phyloP scores from a whole-genome alignment of 2,113 vertebrate species.

The Chloebia gouldiae region DNA sequence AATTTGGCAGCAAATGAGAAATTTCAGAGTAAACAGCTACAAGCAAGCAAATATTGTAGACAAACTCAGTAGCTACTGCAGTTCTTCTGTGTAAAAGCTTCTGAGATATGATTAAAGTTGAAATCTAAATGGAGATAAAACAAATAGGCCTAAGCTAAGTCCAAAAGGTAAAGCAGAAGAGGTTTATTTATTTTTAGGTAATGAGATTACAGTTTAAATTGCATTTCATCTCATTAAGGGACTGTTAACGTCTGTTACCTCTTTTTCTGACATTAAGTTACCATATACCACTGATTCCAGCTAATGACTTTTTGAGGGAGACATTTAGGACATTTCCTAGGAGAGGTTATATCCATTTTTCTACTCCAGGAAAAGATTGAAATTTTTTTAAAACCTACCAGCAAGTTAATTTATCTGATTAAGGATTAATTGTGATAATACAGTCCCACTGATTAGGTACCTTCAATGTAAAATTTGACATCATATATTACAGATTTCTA shows the following conservation, averaged over 20 bases:
- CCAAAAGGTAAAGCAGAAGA: constrained; percentile 52
- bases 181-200: constrained; percentile 54
- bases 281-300: constrained; percentile 19
- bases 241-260: constrained; percentile 54
- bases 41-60: constrained; percentile 14
- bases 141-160: constrained; percentile 24
- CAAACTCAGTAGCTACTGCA: background rate
- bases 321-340: constrained; percentile 55
- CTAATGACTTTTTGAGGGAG: constrained; percentile 56
- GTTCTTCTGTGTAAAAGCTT: constrained; percentile 35
- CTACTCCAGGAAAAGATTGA: background rate
- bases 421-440: constrained; percentile 38
- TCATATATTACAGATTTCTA: background rate
- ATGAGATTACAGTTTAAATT: constrained; percentile 52
- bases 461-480: background rate
- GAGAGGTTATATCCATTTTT: constrained; percentile 35
- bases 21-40: constrained; percentile 19
- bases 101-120: constrained; percentile 50
- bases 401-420: constrained; percentile 35
- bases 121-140: constrained; percentile 55
- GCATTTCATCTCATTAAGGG: constrained; percentile 52
- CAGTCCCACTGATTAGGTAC: background rate
- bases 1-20: constrained; percentile 29
- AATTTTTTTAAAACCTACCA: background rate
- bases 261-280: constrained; percentile 62